Evolutionary conservation across 2,113 vertebrate genomes (phyloP).

Genomic region (Urocitellus parryii): DNA sequence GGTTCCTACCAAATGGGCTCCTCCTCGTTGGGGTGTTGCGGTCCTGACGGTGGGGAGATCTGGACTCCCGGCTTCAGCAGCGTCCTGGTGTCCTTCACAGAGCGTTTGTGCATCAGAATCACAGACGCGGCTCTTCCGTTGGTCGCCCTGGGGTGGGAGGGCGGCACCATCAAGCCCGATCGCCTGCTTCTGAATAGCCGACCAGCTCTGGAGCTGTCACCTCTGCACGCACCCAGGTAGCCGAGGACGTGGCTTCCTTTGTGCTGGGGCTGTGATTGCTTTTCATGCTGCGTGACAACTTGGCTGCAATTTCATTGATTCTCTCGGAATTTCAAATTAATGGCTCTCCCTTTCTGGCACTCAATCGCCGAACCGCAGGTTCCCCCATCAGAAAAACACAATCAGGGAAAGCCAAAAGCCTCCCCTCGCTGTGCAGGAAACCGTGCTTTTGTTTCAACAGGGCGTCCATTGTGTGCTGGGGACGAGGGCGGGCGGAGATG

Average conservation of each 20-base stretch:
- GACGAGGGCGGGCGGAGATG: not conserved
- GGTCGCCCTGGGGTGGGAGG: not conserved
- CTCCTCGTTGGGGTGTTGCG: accelerated
- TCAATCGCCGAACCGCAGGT: not conserved
- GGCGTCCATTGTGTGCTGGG: accelerated
- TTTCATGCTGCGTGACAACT: conserved; percentile 35
- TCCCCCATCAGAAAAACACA: not conserved
- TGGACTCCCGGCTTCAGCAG: not conserved
- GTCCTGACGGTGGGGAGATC: not conserved
- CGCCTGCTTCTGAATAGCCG: not conserved
- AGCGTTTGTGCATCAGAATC: not conserved
- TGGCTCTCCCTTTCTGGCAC: not conserved
- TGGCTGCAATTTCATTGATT: not conserved
- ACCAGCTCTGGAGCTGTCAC: accelerated
- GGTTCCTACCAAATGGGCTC: not conserved
- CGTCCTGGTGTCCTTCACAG: not conserved
- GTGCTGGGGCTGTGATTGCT: not conserved
- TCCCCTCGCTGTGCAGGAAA: conserved; percentile 68
- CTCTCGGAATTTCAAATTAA: conserved; percentile 18
- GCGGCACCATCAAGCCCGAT: not conserved
- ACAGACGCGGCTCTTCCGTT: not conserved
- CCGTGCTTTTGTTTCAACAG: conserved; percentile 49
- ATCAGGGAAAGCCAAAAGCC: conserved; percentile 26
- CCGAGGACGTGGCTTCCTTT: not conserved
- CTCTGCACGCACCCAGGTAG: accelerated